Evolutionary conservation across 2,888 invertebrate genomes (phyloP).

Genomic region (Bursaphelenchus okinawaensis): DNA sequence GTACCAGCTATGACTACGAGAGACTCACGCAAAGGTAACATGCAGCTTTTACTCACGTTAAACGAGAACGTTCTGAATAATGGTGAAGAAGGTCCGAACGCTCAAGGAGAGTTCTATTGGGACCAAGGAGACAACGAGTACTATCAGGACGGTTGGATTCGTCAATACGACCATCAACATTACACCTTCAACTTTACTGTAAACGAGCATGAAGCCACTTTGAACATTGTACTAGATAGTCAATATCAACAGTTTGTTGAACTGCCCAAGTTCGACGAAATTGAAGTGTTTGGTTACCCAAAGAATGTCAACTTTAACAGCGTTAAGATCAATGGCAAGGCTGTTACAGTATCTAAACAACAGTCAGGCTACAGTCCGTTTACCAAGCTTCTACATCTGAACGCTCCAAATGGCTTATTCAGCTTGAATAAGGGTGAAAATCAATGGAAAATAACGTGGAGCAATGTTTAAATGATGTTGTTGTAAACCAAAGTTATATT

Average conservation of each 20-base stretch:
- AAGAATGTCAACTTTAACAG: constrained; percentile 28
- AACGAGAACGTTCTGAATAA: background rate
- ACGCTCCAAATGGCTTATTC: background rate
- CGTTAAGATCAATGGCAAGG: constrained; percentile 24
- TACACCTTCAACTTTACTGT: constrained; percentile 18
- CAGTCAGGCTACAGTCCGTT: constrained; percentile 6
- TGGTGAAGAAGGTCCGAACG: no score
- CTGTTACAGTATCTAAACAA: constrained; percentile 13
- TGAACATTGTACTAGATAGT: constrained; percentile 7
- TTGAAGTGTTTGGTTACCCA: constrained; percentile 40
- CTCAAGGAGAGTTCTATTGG: constrained; percentile 41
- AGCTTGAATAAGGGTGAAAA: background rate
- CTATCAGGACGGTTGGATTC: constrained; percentile 23
- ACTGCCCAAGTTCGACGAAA: constrained; percentile 36
- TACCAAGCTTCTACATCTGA: constrained; percentile 14
- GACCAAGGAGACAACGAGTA: constrained; percentile 45
- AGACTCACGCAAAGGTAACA: constrained; percentile 64
- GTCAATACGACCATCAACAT: constrained; percentile 24
- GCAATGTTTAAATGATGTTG: no score
- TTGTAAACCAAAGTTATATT: background rate
- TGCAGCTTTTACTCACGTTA: constrained; percentile 65
- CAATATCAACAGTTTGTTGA: background rate
- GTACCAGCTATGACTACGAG: constrained; percentile 43
- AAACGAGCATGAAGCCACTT: background rate
- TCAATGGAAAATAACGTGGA: constrained; percentile 5